Evolutionary conservation across 2,113 vertebrate genomes (phyloP).

Genomic region (Megaleporinus macrocephalus): DNA sequence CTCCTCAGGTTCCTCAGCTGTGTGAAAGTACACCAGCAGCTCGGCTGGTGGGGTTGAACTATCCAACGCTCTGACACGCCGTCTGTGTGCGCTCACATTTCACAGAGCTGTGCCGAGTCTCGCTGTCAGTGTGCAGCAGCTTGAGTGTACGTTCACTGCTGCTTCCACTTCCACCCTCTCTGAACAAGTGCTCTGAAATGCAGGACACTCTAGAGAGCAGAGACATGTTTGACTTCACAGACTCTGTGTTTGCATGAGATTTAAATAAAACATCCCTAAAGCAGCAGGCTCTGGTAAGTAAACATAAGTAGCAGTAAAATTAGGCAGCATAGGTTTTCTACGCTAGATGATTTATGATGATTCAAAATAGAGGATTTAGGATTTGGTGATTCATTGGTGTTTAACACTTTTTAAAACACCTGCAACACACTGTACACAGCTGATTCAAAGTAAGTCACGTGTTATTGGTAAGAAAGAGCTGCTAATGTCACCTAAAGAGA

Average conservation of each 20-base stretch:
- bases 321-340: background rate
- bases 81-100: conserved; percentile 33
- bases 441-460: background rate
- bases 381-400: background rate
- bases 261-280: background rate
- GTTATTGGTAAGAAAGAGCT: too few relatives aligned
- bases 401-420: too few relatives aligned
- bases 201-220: background rate
- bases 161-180: background rate
- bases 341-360: background rate
- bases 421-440: background rate
- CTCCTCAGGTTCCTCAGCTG: background rate
- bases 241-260: background rate
- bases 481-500: background rate
- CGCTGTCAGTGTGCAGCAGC: background rate
- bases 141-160: background rate
- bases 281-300: background rate
- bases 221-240: background rate
- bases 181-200: background rate
- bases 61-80: background rate
- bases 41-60: background rate
- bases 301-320: background rate
- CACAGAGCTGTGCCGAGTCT: background rate
- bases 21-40: conserved; percentile 6
- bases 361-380: too few relatives aligned